phyloP scores from a whole-genome alignment of 2,113 vertebrate species.

The Zeus faber region DNA sequence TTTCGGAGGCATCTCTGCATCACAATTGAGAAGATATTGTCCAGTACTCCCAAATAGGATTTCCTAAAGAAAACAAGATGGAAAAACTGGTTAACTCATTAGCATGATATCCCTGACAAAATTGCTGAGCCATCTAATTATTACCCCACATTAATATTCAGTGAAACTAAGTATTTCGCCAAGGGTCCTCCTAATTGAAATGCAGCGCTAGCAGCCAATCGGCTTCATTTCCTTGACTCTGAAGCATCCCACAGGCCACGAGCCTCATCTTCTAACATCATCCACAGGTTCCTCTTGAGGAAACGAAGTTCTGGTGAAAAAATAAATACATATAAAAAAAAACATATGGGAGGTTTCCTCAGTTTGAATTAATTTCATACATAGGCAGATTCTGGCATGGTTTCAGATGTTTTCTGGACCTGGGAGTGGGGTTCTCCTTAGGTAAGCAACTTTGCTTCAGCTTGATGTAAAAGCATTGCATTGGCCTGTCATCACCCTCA shows the following conservation, averaged over 20 bases:
- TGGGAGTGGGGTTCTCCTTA: too few relatives aligned
- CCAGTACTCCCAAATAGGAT: too few relatives aligned
- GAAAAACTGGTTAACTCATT: background rate
- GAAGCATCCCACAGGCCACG: conserved; percentile 31
- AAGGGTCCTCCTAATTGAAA: conserved; percentile 61
- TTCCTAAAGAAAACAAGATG: background rate
- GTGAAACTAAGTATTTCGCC: conserved; percentile 52
- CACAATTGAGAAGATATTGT: too few relatives aligned
- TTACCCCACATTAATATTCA: conserved; percentile 63
- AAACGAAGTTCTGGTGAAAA: conserved; percentile 26
- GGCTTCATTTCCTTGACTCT: conserved; percentile 6
- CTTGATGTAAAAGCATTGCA: too few relatives aligned
- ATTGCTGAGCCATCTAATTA: conserved; percentile 60
- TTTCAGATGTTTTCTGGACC: too few relatives aligned
- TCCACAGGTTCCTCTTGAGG: conserved; percentile 27
- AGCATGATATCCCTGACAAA: conserved; percentile 35
- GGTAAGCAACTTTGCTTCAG: too few relatives aligned
- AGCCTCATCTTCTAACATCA: conserved; percentile 29
- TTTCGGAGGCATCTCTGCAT: too few relatives aligned
- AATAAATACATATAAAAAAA: too few relatives aligned
- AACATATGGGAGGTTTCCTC: conserved; percentile 8
- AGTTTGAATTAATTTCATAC: conserved; percentile 21
- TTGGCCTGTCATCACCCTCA: too few relatives aligned
- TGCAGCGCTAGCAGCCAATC: conserved; percentile 53
- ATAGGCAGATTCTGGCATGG: background rate